Percentiles rank a stretch among this genome's conserved stretches.
Evolutionary conservation across 2,797 vertebrate species (phyloP).

Genomic region (Tangara arthus): DNA sequence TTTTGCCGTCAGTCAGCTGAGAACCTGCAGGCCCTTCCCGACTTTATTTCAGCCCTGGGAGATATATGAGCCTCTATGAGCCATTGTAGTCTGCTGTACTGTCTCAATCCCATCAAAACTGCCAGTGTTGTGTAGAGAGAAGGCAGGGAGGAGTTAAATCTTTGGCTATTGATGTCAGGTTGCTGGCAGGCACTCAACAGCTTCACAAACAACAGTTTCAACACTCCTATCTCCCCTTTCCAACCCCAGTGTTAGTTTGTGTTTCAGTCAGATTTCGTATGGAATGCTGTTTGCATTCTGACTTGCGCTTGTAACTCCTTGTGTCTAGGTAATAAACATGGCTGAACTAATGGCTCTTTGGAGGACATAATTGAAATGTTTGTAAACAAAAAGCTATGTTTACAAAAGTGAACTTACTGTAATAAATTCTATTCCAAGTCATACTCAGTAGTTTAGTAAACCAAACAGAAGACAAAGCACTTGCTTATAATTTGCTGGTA

Average conservation of each 20-base stretch:
- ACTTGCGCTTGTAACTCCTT: background rate
- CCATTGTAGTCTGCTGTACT: background rate
- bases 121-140: background rate
- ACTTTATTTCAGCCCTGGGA: background rate
- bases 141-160: background rate
- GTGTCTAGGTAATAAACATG: background rate
- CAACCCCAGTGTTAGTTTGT: background rate
- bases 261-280: background rate
- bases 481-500: background rate
- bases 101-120: background rate
- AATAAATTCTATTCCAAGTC: background rate
- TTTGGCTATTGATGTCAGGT: accelerated
- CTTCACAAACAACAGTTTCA: background rate
- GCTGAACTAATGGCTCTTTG: background rate
- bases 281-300: background rate
- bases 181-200: background rate
- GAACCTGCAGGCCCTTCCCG: background rate
- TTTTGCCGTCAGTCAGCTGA: background rate
- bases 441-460: background rate
- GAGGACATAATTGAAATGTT: background rate
- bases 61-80: background rate
- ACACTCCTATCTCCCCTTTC: background rate
- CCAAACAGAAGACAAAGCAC: background rate
- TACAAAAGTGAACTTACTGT: background rate
- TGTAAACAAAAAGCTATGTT: background rate